Evolutionary conservation across 2,113 vertebrate genomes (phyloP).

Genomic region (Carollia perspicillata): DNA sequence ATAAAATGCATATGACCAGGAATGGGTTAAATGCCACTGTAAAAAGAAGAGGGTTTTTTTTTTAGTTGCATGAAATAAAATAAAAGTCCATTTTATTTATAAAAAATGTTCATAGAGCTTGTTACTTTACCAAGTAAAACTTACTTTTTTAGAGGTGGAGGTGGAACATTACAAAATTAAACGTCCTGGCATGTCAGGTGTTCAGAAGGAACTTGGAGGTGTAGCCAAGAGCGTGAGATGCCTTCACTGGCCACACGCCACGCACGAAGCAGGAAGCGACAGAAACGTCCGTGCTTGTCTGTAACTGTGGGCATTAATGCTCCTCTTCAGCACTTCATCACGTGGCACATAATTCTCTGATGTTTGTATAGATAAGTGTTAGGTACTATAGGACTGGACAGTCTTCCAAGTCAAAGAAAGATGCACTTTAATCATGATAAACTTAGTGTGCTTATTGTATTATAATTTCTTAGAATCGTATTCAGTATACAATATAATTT

Average conservation of each 20-base stretch:
- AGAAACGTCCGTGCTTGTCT: not conserved
- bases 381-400: not conserved
- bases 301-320: not conserved
- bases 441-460: not conserved
- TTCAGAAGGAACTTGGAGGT: not conserved
- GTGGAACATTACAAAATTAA: not conserved
- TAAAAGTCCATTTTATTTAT: constrained; percentile 30
- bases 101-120: not conserved
- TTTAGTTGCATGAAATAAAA: constrained; percentile 37
- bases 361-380: not conserved
- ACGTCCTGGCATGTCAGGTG: not conserved
- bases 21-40: too few relatives aligned
- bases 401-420: constrained; percentile 19
- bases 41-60: too few relatives aligned
- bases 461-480: constrained; percentile 14
- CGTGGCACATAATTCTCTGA: not conserved
- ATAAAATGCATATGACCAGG: too few relatives aligned
- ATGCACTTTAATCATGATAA: not conserved
- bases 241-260: too few relatives aligned
- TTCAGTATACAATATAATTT: not conserved
- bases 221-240: not conserved
- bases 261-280: not conserved
- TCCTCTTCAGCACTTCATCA: not conserved
- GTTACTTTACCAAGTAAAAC: not conserved
- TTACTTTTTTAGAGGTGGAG: constrained; percentile 5